These are phyloP conservation scores for Myotis pilosus DNA, from an alignment of 2,797 vertebrate genomes.

Conservation along the genomic window DNA sequence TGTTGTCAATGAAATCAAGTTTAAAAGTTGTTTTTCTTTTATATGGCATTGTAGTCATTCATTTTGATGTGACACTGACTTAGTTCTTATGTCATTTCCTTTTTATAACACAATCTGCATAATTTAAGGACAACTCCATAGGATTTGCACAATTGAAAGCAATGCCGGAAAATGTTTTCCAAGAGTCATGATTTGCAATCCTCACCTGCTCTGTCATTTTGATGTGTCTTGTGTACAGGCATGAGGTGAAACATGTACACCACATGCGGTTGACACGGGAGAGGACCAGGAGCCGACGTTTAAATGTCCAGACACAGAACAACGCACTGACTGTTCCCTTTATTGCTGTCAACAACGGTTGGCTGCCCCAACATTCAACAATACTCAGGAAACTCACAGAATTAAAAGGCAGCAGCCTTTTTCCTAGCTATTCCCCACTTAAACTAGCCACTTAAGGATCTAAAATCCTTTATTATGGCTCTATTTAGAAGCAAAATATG, in stretches of 20 bases:
- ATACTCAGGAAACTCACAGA: not conserved
- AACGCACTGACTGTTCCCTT: not conserved
- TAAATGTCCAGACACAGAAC: not conserved
- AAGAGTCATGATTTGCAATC: conserved; percentile 16
- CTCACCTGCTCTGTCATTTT: not conserved
- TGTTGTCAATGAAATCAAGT: conserved; percentile 46
- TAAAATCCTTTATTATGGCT: not conserved
- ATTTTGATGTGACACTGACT: conserved; percentile 52
- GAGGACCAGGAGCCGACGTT: not conserved
- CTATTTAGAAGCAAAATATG: conserved; percentile 7
- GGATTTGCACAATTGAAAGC: conserved; percentile 39
- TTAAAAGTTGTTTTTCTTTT: conserved; percentile 42
- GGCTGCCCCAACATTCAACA: not conserved
- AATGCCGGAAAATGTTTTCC: conserved; percentile 54
- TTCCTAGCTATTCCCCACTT: not conserved
- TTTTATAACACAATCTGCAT: conserved; percentile 66
- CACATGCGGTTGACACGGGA: not conserved
- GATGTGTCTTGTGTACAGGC: not conserved
- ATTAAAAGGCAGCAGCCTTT: not conserved
- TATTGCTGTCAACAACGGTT: not conserved
- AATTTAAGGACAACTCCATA: conserved; percentile 61
- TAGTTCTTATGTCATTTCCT: conserved; percentile 42
- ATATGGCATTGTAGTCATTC: conserved; percentile 22
- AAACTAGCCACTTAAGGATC: not conserved
- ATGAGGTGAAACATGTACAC: not conserved